phyloP scores from a whole-genome alignment of 2,113 vertebrate genomes.

The Bettongia penicillata region DNA sequence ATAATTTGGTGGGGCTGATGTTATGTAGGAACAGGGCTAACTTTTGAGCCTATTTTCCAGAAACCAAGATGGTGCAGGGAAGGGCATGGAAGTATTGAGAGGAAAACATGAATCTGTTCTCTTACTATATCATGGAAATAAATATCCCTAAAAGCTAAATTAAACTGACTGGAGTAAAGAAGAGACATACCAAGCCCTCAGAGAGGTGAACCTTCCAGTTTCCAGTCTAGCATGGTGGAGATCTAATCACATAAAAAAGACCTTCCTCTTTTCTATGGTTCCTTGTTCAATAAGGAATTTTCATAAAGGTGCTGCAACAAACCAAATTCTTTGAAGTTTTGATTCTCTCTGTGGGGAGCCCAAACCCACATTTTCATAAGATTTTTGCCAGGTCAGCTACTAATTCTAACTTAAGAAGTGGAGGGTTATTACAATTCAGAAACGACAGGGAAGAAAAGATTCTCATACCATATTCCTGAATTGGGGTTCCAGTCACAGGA shows the following conservation, averaged over 20 bases:
- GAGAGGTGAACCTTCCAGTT: not conserved
- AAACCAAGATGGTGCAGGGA: not conserved
- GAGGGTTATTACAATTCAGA: not conserved
- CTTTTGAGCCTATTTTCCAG: not conserved
- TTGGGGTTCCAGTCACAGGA: not conserved
- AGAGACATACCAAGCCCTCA: not conserved
- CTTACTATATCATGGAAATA: not conserved
- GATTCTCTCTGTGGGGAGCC: not conserved
- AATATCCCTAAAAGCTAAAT: not conserved
- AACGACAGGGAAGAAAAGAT: not conserved
- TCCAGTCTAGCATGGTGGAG: not conserved
- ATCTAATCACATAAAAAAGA: not conserved
- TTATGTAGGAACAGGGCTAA: not conserved
- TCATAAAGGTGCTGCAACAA: not conserved
- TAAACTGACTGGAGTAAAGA: not conserved
- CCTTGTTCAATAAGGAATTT: not conserved
- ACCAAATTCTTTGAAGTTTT: not conserved
- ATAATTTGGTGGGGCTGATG: not conserved
- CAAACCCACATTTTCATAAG: not conserved
- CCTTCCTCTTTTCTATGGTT: too few species aligned
- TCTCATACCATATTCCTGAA: not conserved
- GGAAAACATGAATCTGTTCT: not conserved
- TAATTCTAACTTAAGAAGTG: not conserved
- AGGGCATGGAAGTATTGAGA: not conserved
- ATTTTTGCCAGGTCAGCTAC: not conserved